Evolutionary conservation across 2,888 invertebrate species (phyloP).

Genomic region (Colostygia pectinataria): DNA sequence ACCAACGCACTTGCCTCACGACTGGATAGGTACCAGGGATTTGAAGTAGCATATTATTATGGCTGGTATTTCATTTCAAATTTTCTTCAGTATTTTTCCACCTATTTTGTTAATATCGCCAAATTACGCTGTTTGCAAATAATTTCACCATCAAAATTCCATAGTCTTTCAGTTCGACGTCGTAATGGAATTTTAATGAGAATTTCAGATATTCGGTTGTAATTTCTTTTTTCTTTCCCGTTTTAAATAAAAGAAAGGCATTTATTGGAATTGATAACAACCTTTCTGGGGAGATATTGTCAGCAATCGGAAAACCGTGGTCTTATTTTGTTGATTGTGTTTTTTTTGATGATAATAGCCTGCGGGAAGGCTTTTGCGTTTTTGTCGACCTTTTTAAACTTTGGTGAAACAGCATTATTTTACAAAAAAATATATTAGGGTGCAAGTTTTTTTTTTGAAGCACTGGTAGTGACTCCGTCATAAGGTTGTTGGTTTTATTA

Average conservation of each 20-base stretch:
- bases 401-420: too few species aligned
- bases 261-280: slow-evolving; percentile 65
- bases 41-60: too few species aligned
- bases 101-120: slow-evolving; percentile 11
- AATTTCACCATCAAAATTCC: slow-evolving; percentile 53
- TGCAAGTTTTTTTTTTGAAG: too few species aligned
- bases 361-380: slow-evolving; percentile 1
- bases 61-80: not conserved
- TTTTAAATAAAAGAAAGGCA: slow-evolving; percentile 59
- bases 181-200: slow-evolving; percentile 77
- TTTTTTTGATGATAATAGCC: slow-evolving; percentile 39
- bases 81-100: not conserved
- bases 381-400: not conserved
- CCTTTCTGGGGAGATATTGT: slow-evolving; percentile 50
- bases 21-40: too few species aligned
- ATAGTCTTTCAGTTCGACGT: slow-evolving; percentile 52
- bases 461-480: too few species aligned
- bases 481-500: too few species aligned
- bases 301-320: slow-evolving; percentile 49
- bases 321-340: slow-evolving; percentile 53
- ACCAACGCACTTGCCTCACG: too few species aligned
- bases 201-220: slow-evolving; percentile 61
- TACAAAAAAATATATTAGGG: too few species aligned
- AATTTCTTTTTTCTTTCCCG: slow-evolving; percentile 49
- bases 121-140: slow-evolving; percentile 45